Percentiles rank a stretch among this genome's conserved stretches.
Evolutionary conservation across 2,797 vertebrate genomes (phyloP).

Genomic region (Delichon dasypus): DNA sequence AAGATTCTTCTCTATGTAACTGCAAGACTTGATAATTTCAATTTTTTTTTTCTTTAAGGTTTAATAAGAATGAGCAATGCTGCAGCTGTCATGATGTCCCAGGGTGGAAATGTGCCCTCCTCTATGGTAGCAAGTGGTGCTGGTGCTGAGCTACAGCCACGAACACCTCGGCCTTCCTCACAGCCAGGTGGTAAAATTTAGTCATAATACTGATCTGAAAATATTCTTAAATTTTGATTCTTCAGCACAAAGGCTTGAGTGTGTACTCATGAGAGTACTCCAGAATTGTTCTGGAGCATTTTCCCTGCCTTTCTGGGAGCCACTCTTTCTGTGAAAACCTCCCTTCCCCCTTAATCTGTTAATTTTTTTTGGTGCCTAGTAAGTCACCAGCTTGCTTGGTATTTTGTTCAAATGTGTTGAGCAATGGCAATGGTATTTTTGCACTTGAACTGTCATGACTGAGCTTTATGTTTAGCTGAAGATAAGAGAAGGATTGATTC

Average conservation of each 20-base stretch:
- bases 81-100: slow-evolving; percentile 85
- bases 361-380: neutral
- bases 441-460: neutral
- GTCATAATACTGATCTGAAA: neutral
- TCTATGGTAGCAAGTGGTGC: slow-evolving; percentile 85
- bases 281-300: neutral
- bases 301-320: neutral
- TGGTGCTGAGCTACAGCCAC: slow-evolving; percentile 89
- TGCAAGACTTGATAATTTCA: neutral
- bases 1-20: neutral
- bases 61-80: slow-evolving; percentile 91
- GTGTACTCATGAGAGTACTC: neutral
- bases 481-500: neutral
- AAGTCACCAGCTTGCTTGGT: neutral
- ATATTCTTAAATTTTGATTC: neutral
- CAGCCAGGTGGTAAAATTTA: slow-evolving; percentile 85
- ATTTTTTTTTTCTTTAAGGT: slow-evolving; percentile 72
- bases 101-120: slow-evolving; percentile 84
- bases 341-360: neutral
- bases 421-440: neutral
- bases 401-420: neutral
- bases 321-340: neutral
- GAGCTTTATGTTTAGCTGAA: neutral
- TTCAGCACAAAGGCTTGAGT: neutral
- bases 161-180: slow-evolving; percentile 85